Evolutionary conservation across 2,797 vertebrate species (phyloP).

Genomic region (Thalassophryne amazonica): DNA sequence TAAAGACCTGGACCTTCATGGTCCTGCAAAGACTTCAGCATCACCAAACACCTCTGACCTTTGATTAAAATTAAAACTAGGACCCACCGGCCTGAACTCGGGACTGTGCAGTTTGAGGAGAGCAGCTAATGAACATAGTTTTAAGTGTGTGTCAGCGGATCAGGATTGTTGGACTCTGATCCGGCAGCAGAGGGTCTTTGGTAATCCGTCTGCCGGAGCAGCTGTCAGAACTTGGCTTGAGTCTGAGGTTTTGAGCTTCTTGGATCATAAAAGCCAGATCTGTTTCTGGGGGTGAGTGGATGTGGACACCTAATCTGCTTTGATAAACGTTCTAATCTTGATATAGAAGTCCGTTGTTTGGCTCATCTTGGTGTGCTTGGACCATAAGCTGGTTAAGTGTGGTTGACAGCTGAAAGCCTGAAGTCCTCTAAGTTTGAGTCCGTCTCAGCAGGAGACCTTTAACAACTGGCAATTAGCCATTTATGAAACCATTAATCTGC

Average conservation of each 20-base stretch:
- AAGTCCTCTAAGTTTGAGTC: constrained; percentile 40
- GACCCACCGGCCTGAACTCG: no score
- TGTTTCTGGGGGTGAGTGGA: constrained; percentile 81
- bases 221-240: constrained; percentile 87
- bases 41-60: no score
- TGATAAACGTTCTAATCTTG: constrained; percentile 81
- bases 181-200: constrained; percentile 69
- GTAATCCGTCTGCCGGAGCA: constrained; percentile 81
- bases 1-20: no score
- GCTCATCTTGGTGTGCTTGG: constrained; percentile 70
- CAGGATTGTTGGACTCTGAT: constrained; percentile 56
- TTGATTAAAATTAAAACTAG: no score
- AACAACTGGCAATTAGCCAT: constrained; percentile 54
- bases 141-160: constrained; percentile 46
- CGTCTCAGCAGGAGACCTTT: constrained; percentile 53
- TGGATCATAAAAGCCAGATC: constrained; percentile 85
- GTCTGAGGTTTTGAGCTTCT: constrained; percentile 78
- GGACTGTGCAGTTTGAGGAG: background rate
- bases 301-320: constrained; percentile 90
- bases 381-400: constrained; percentile 69
- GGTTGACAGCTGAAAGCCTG: constrained; percentile 50
- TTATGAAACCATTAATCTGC: constrained; percentile 36
- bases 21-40: no score
- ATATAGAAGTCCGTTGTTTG: constrained; percentile 74
- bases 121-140: constrained; percentile 59